These are phyloP conservation scores for Drosophila formosana DNA, from an alignment of 2,888 invertebrate genomes.

Conservation along the genomic window DNA sequence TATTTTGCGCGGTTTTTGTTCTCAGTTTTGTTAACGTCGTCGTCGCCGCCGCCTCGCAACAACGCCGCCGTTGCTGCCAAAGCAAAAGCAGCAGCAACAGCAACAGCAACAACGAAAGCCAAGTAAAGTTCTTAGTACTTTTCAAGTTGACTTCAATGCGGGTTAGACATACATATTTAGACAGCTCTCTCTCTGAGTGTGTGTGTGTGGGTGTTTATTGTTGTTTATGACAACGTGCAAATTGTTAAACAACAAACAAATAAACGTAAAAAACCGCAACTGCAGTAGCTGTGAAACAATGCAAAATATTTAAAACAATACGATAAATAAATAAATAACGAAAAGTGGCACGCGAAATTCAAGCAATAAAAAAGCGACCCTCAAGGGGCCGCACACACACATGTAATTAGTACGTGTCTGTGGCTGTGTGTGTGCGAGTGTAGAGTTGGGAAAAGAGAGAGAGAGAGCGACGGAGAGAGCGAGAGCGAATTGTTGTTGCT, in stretches of 20 bases:
- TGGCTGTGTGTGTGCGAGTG: not conserved
- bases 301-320: constrained; percentile 15
- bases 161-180: constrained; percentile 5
- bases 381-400: constrained; percentile 17
- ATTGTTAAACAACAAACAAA: constrained; percentile 49
- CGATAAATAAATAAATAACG: constrained; percentile 14
- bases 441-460: constrained; percentile 14
- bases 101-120: constrained; percentile 34
- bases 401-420: not conserved
- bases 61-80: constrained; percentile 33
- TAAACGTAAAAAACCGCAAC: constrained; percentile 4
- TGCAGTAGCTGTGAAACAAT: constrained; percentile 32
- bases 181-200: not conserved
- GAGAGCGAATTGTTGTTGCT: constrained; percentile 9
- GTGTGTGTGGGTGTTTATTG: constrained; percentile 43
- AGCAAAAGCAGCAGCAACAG: constrained; percentile 43
- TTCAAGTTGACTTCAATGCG: constrained; percentile 34
- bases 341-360: constrained; percentile 56
- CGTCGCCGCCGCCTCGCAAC: constrained; percentile 69
- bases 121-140: constrained; percentile 50
- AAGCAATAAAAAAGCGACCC: constrained; percentile 41
- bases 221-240: constrained; percentile 58
- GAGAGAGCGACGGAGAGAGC: not conserved
- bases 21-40: constrained; percentile 77
- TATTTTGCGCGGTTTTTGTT: constrained; percentile 77